A percentile compares a stretch with the other conserved stretches of the same genome.
phyloP scores from a whole-genome alignment of 2,113 vertebrate species.

The Zeus faber region DNA sequence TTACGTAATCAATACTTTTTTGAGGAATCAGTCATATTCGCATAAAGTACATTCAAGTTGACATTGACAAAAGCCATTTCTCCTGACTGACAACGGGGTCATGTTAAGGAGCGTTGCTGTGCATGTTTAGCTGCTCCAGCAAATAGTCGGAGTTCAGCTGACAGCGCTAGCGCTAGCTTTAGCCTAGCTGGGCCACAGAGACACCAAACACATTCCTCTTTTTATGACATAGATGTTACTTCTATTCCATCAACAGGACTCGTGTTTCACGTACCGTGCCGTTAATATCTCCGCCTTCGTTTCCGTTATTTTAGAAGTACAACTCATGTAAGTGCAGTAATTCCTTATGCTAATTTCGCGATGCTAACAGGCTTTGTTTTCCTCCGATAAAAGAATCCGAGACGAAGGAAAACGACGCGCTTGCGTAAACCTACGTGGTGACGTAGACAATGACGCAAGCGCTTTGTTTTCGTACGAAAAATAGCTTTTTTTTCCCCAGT shows the following conservation, averaged over 20 bases:
- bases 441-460: too few species aligned
- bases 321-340: not conserved
- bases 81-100: not conserved
- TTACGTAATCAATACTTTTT: too few species aligned
- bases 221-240: constrained; percentile 1
- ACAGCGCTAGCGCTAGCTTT: constrained; percentile 28
- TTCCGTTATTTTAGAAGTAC: not conserved
- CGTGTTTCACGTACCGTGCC: constrained; percentile 23
- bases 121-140: constrained; percentile 51
- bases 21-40: too few species aligned
- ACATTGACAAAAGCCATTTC: not conserved
- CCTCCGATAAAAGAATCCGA: constrained; percentile 21
- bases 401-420: too few species aligned
- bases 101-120: too few species aligned
- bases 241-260: not conserved
- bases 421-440: too few species aligned
- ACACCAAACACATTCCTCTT: not conserved
- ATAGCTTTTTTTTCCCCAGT: too few species aligned
- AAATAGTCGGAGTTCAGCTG: constrained; percentile 66
- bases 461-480: too few species aligned
- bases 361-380: constrained; percentile 65
- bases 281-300: not conserved
- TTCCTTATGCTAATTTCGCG: constrained; percentile 11
- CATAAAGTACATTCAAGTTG: not conserved
- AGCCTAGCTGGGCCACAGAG: constrained; percentile 37